Percentiles rank a stretch among this genome's conserved stretches.
phyloP scores from a whole-genome alignment of 23 tunicate genomes.

The Halocynthia roretzi region DNA sequence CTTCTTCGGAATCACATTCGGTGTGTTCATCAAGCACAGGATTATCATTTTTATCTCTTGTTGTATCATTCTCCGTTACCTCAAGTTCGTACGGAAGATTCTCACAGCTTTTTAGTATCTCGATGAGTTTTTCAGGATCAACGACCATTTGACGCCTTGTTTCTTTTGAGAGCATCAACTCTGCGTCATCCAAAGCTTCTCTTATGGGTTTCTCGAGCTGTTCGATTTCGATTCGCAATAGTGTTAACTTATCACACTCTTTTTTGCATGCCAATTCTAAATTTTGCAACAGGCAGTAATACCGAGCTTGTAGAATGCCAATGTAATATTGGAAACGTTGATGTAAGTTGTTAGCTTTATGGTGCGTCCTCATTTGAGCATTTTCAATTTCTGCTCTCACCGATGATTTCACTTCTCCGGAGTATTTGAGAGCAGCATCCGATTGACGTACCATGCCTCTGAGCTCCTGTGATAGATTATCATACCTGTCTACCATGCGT shows the following conservation, averaged over 20 bases:
- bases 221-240: background rate
- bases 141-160: slow-evolving; percentile 6
- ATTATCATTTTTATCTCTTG: too few species aligned
- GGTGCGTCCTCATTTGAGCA: slow-evolving; percentile 2
- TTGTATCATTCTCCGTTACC: background rate
- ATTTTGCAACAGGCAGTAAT: background rate
- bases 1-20: too few species aligned
- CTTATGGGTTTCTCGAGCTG: slow-evolving; percentile 2
- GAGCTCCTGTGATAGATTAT: background rate
- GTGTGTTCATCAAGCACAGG: too few species aligned
- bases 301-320: slow-evolving; percentile 9
- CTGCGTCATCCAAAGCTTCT: slow-evolving; percentile 13
- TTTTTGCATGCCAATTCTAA: background rate
- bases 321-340: background rate
- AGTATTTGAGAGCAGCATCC: background rate
- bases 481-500: slow-evolving; percentile 14
- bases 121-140: slow-evolving; percentile 12
- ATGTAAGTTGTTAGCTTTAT: slow-evolving; percentile 6
- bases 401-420: background rate
- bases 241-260: background rate
- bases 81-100: slow-evolving; percentile 3
- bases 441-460: background rate
- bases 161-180: slow-evolving; percentile 12
- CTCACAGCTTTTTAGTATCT: background rate
- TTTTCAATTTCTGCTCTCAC: background rate